Base-by-base conservation (phyloP, 2,888 invertebrate genomes). In the Latrodectus elegans region DNA sequence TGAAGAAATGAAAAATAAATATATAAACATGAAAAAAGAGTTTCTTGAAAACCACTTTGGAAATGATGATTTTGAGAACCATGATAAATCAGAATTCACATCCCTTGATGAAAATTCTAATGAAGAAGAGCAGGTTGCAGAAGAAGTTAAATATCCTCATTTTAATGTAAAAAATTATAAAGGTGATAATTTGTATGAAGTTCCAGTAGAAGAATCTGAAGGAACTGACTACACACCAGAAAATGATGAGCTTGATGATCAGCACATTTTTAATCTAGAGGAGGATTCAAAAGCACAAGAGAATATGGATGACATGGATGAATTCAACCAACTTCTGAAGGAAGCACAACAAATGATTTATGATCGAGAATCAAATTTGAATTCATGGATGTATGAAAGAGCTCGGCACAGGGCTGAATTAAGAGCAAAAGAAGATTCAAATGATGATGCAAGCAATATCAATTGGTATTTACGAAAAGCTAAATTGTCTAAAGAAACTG, bases 311-410 rank as follows among this genome's bases (percentile, higher is more conserved):
- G n/a, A 60, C 6, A 60, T 60, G 60, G n/a, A 60, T 15, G 60
- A 60, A n/a, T 12, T 60, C 14, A n/a, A 60, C 10, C 14, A 60
- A n/a, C n/a, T 60, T 12, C 60, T 60, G 60, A 60, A 60, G n/a
- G 60, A 60, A 60, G 60, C 60, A 60, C 60, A 60, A n/a, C 60
- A n/a, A 12, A 60, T n/a, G 22, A 12, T 22, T 68, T 12, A n/a
- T 6, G 17, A 68, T 12, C 67, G 52, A 17, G 52, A 73, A n/a
- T 73, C 53, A 17, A 51, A 73, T 9, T n/a, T 49, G 15, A 51
- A 76, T 65, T 72, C 77, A 0, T 86, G 86, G 86, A 53, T 81
- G 17, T 76, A 81, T 38, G 22, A 60, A 11, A 75, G 86, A 65
- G 86, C 86, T 55, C 80, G 72, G 6, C 26, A 52, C 9, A 22